Percentiles rank a stretch among this genome's conserved stretches.
phyloP scores from a whole-genome alignment of 1,140 invertebrate species.

The Zaprionus ornatus region DNA sequence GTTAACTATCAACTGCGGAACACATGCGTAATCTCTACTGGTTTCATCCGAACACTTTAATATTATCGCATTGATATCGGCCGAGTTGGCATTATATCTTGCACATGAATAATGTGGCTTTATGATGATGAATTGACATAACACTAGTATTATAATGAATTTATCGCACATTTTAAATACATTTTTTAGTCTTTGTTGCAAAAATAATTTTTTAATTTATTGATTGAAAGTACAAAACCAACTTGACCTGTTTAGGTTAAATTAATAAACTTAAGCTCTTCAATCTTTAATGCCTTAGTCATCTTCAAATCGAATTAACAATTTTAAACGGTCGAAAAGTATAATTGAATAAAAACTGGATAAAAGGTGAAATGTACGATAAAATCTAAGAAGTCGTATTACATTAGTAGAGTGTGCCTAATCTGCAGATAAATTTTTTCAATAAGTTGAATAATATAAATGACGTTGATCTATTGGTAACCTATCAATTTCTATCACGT shows the following conservation, averaged over 20 bases:
- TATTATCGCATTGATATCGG: conserved; percentile 48
- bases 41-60: conserved; percentile 32
- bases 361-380: too few relatives aligned
- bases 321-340: too few relatives aligned
- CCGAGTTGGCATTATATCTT: conserved; percentile 5
- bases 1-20: conserved; percentile 57
- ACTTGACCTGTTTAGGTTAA: background rate
- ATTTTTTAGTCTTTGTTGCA: background rate
- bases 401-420: too few relatives aligned
- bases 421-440: too few relatives aligned
- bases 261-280: background rate
- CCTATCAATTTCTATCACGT: background rate
- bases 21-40: conserved; percentile 24
- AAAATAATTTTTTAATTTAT: background rate
- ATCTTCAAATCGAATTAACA: too few relatives aligned
- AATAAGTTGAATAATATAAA: background rate
- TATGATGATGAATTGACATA: background rate
- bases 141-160: background rate
- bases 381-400: too few relatives aligned
- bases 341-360: too few relatives aligned
- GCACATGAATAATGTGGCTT: background rate
- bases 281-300: too few relatives aligned
- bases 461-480: background rate
- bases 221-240: background rate
- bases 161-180: conserved; percentile 1